Conservation (phyloP, 2,797 vertebrate genomes). For the Acanthornis magna region DNA sequence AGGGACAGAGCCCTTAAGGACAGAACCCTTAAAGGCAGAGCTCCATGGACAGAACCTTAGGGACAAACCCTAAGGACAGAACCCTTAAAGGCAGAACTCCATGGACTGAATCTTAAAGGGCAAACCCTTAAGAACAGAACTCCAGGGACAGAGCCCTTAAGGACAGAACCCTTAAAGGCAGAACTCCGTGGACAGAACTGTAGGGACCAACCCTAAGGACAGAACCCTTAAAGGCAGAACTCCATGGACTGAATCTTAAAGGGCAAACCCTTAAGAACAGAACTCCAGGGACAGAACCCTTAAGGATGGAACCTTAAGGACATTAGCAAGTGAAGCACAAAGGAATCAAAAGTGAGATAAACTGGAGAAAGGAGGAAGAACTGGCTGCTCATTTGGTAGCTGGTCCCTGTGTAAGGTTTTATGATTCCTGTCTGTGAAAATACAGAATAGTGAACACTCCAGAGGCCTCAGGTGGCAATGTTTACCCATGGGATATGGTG, state of each 20-base stretch:
- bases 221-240: no score
- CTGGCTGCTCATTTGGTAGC: neutral
- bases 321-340: neutral
- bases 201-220: no score
- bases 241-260: no score
- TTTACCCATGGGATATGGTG: neutral
- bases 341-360: constrained; percentile 75
- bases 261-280: no score
- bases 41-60: no score
- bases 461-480: neutral
- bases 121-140: no score
- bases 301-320: constrained; percentile 35
- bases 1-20: neutral
- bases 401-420: neutral
- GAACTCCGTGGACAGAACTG: neutral
- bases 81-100: no score
- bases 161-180: neutral
- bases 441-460: neutral
- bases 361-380: neutral
- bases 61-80: no score
- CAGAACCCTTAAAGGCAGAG: no score
- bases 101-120: no score
- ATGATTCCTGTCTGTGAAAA: neutral
- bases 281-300: no score
- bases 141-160: neutral